Conservation (phyloP, 2,113 vertebrate genomes). For the Lipophrys pholis region DNA sequence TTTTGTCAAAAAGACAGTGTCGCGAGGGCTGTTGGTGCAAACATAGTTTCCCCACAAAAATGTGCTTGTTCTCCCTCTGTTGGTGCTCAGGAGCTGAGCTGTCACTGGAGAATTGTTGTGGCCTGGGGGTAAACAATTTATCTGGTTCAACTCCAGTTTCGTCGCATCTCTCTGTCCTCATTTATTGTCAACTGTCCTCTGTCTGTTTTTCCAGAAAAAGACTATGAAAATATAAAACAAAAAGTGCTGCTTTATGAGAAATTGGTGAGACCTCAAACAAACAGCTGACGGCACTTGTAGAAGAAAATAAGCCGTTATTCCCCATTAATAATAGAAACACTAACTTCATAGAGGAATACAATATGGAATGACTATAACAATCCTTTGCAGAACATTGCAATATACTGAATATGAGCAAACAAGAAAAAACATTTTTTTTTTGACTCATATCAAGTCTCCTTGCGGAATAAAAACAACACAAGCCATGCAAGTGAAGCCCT, state of each 20-base stretch:
- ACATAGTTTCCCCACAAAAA: background rate
- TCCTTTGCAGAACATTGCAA: background rate
- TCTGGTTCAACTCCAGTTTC: slow-evolving; percentile 7
- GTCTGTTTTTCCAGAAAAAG: slow-evolving; percentile 1
- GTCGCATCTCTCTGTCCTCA: slow-evolving; percentile 2
- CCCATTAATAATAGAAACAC: background rate
- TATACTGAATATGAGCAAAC: slow-evolving; percentile 3
- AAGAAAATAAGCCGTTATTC: background rate
- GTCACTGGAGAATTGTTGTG: background rate
- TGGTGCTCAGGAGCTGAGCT: slow-evolving; percentile 1
- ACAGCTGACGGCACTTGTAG: background rate
- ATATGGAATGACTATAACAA: background rate
- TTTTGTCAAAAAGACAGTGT: slow-evolving; percentile 1
- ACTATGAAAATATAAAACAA: background rate
- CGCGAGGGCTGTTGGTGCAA: background rate
- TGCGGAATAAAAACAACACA: slow-evolving; percentile 21
- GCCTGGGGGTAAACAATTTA: background rate
- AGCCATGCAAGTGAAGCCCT: background rate
- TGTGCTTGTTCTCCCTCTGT: slow-evolving; percentile 1
- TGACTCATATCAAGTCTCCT: background rate
- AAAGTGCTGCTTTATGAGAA: background rate
- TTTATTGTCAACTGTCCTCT: background rate
- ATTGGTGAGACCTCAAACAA: too few species aligned
- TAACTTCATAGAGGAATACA: background rate
- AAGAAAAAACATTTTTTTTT: background rate